These are phyloP conservation scores for Illadopsis cleaveri DNA, from an alignment of 2,113 vertebrate genomes.

Conservation along the genomic window DNA sequence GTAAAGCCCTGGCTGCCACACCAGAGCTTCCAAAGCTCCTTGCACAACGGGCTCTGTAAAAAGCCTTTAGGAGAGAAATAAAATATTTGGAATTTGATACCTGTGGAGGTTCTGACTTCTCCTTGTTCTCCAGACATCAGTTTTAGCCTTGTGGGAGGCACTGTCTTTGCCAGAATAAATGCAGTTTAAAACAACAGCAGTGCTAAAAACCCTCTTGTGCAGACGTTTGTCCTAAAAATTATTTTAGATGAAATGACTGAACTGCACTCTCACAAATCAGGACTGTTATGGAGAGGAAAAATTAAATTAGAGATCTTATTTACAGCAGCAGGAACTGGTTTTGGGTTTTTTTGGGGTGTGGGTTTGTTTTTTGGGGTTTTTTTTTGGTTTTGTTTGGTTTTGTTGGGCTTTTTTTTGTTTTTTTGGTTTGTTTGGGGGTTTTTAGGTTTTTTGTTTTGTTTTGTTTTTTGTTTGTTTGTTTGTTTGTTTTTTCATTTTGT, in stretches of 20 bases:
- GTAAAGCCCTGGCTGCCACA: neutral
- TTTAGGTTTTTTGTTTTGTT: neutral
- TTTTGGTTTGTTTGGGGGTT: too few relatives aligned
- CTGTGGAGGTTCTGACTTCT: neutral
- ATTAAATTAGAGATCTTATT: neutral
- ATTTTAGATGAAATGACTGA: neutral
- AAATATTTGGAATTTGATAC: slow-evolving; percentile 21
- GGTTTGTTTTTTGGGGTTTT: too few relatives aligned
- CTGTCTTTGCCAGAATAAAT: neutral
- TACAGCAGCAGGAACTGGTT: neutral
- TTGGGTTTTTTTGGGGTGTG: too few relatives aligned
- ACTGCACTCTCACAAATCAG: neutral
- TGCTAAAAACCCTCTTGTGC: neutral
- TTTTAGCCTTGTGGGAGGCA: neutral
- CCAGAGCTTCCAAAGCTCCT: neutral
- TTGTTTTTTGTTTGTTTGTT: neutral
- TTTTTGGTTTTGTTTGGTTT: too few relatives aligned
- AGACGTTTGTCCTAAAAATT: neutral
- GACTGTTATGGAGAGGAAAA: neutral
- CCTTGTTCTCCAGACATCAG: neutral
- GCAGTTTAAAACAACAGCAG: neutral
- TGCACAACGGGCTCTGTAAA: neutral
- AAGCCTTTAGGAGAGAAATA: neutral
- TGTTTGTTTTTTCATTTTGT: neutral
- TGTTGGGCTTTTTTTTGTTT: too few relatives aligned